Conservation (phyloP, 1,140 invertebrate genomes). For the Lineus longissimus region DNA sequence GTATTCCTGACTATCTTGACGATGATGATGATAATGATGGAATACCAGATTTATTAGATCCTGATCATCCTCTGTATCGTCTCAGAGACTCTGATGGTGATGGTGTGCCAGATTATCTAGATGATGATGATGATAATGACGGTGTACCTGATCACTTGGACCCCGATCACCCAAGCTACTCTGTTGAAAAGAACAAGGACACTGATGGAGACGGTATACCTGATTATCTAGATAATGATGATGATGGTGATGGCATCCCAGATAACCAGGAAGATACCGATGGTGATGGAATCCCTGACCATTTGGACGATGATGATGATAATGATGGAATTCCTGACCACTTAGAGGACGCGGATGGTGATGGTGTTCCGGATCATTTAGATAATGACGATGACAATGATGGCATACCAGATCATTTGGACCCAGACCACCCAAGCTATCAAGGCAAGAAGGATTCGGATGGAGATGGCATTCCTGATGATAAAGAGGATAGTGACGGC, state of each 20-base stretch:
- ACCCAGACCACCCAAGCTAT: constrained; percentile 27
- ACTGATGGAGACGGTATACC: constrained; percentile 25
- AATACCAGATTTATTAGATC: constrained; percentile 23
- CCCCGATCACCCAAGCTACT: constrained; percentile 14
- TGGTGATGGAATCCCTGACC: constrained; percentile 14
- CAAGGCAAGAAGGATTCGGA: constrained; percentile 33
- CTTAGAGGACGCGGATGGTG: constrained; percentile 32
- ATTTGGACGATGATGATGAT: constrained; percentile 29
- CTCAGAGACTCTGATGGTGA: constrained; percentile 34
- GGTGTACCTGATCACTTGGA: constrained; percentile 23
- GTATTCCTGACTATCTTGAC: constrained; percentile 19
- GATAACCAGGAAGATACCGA: constrained; percentile 29
- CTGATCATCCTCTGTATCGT: constrained; percentile 24
- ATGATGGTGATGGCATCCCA: constrained; percentile 34
- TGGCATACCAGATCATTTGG: constrained; percentile 25
- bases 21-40: constrained; percentile 21
- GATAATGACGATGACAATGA: constrained; percentile 39
- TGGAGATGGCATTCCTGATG: constrained; percentile 41
- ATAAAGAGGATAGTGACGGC: constrained; percentile 22
- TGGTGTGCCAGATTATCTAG: constrained; percentile 25
- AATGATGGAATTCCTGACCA: constrained; percentile 41
- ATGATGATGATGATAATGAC: constrained; percentile 18
- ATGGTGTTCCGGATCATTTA: constrained; percentile 38
- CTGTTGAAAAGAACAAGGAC: constrained; percentile 12
- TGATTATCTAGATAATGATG: constrained; percentile 25